These are phyloP conservation scores for Pipa parva DNA, from an alignment of 2,113 vertebrate species.

Conservation along the genomic window DNA sequence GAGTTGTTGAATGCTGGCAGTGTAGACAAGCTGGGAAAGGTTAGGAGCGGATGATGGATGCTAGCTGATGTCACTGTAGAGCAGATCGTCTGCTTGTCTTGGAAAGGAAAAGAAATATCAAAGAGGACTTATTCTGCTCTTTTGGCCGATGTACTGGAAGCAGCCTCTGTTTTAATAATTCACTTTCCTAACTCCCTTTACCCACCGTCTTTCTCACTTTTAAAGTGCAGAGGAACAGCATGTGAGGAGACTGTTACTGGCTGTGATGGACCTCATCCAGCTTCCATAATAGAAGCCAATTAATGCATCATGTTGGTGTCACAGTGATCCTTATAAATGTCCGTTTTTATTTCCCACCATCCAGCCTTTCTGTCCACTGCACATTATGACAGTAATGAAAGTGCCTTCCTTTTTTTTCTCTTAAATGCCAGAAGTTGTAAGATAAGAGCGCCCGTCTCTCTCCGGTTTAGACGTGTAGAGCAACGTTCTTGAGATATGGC, in stretches of 20 bases:
- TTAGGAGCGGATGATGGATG: slow-evolving; percentile 7
- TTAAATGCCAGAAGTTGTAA: slow-evolving; percentile 11
- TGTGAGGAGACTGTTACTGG: background rate
- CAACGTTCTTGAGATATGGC: background rate
- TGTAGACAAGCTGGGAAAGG: slow-evolving; percentile 1
- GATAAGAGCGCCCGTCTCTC: too few species aligned
- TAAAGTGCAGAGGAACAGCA: background rate
- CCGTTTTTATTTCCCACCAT: background rate
- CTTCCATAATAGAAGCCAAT: slow-evolving; percentile 19
- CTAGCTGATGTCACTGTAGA: slow-evolving; percentile 1
- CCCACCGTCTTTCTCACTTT: background rate
- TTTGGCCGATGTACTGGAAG: slow-evolving; percentile 9
- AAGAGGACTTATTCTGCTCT: slow-evolving; percentile 9
- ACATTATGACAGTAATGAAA: slow-evolving; percentile 5
- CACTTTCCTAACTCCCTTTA: background rate
- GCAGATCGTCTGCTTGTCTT: background rate
- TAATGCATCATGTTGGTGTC: slow-evolving; percentile 10
- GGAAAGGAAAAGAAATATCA: background rate
- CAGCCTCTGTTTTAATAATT: background rate
- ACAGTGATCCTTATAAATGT: slow-evolving; percentile 20
- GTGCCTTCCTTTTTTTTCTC: background rate
- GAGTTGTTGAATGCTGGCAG: too few species aligned
- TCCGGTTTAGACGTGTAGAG: too few species aligned
- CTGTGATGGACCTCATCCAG: background rate
- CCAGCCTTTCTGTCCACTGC: too few species aligned